Evolutionary conservation across 2,888 invertebrate genomes (phyloP).

Genomic region (Agrochola macilenta): DNA sequence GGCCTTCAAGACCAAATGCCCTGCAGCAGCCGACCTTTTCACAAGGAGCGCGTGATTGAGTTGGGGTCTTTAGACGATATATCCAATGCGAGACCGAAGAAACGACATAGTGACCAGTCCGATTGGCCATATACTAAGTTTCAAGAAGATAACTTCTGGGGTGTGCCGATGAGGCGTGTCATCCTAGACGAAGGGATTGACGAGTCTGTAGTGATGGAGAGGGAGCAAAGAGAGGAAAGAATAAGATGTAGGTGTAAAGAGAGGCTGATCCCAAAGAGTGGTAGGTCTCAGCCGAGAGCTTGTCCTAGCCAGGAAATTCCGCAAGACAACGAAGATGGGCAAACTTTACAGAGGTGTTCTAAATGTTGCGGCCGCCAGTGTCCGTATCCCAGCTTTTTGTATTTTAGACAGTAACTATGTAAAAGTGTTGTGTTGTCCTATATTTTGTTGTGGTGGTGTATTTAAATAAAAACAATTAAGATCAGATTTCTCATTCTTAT

Average conservation of each 20-base stretch:
- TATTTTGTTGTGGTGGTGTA: constrained; percentile 30
- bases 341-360: constrained; percentile 61
- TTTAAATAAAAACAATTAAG: constrained; percentile 24
- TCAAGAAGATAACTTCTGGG: constrained; percentile 61
- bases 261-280: constrained; percentile 43
- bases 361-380: constrained; percentile 74
- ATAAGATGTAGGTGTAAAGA: constrained; percentile 62
- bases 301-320: neutral
- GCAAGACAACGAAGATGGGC: constrained; percentile 9
- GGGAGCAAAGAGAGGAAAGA: constrained; percentile 57
- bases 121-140: constrained; percentile 50
- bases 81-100: constrained; percentile 38
- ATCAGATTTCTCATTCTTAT: neutral
- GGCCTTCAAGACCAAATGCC: constrained; percentile 43
- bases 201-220: constrained; percentile 47
- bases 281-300: constrained; percentile 13
- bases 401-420: constrained; percentile 67
- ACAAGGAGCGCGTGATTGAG: constrained; percentile 51
- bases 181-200: constrained; percentile 49
- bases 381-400: constrained; percentile 75
- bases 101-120: constrained; percentile 19
- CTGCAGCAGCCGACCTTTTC: constrained; percentile 19
- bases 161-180: constrained; percentile 40
- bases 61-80: constrained; percentile 61
- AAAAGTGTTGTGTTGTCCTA: constrained; percentile 40